Conservation (phyloP, 2,797 vertebrate species). For the Typhlichthys subterraneus region DNA sequence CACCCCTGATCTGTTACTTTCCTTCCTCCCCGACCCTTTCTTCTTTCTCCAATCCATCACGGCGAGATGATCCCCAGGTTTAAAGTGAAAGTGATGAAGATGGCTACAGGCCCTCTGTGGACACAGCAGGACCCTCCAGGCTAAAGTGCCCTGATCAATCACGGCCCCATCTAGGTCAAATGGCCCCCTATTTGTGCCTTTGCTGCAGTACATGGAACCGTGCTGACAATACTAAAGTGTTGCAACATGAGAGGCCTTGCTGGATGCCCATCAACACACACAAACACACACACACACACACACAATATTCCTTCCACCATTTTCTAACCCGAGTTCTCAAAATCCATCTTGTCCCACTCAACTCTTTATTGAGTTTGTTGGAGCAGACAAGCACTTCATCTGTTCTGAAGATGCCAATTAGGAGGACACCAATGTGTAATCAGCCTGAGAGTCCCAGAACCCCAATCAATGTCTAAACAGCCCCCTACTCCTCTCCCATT, state of each 20-base stretch:
- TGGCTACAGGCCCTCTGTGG: constrained; percentile 52
- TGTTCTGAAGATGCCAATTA: constrained; percentile 61
- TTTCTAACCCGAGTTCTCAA: constrained; percentile 30
- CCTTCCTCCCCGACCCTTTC: constrained; percentile 17
- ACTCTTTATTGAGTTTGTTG: constrained; percentile 42
- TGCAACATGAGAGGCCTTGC: neutral
- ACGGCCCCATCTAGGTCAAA: constrained; percentile 53
- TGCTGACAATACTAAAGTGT: constrained; percentile 16
- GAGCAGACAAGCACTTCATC: constrained; percentile 50
- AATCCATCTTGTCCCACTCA: constrained; percentile 22
- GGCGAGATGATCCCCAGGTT: constrained; percentile 60
- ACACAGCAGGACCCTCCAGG: constrained; percentile 56
- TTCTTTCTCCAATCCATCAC: constrained; percentile 68
- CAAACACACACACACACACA: neutral
- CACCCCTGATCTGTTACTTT: constrained; percentile 44
- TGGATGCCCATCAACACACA: neutral
- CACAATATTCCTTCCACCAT: constrained; percentile 5
- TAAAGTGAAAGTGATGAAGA: constrained; percentile 69
- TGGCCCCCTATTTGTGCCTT: constrained; percentile 34
- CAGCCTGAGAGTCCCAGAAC: constrained; percentile 59
- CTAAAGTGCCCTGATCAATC: constrained; percentile 68
- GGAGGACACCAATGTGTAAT: constrained; percentile 57
- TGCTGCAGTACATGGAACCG: constrained; percentile 25
- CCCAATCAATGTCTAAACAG: constrained; percentile 55
- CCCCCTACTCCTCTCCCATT: constrained; percentile 49